Evolutionary conservation across 1,140 invertebrate genomes (phyloP).

Genomic region (Leptoteleia sp.): DNA sequence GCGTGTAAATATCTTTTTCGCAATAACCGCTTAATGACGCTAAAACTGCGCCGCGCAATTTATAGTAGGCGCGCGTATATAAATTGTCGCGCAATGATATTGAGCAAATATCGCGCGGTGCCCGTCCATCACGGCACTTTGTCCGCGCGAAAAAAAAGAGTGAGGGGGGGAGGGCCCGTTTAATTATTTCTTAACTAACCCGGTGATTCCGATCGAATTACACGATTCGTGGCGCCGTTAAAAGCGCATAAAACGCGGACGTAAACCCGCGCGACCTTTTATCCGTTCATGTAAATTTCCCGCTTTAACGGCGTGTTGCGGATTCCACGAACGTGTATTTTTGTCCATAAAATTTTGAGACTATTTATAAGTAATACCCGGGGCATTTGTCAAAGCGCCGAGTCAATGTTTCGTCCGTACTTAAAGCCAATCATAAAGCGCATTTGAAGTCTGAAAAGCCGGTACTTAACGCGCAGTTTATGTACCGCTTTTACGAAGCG

Average conservation of each 20-base stretch:
- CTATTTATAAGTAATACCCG: slow-evolving; percentile 55
- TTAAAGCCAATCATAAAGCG: background rate
- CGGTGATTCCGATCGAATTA: slow-evolving; percentile 48
- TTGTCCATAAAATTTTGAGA: slow-evolving; percentile 59
- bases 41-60: slow-evolving; percentile 2
- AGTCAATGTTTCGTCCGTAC: too few relatives aligned
- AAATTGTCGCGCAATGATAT: slow-evolving; percentile 1
- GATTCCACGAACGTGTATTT: slow-evolving; percentile 59
- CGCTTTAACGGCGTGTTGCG: slow-evolving; percentile 57
- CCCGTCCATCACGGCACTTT: slow-evolving; percentile 19
- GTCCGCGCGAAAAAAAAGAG: too few relatives aligned
- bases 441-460: slow-evolving; percentile 22
- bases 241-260: slow-evolving; percentile 40
- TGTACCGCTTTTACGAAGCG: too few relatives aligned
- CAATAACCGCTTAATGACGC: slow-evolving; percentile 19
- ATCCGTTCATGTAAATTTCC: slow-evolving; percentile 49
- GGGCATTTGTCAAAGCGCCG: slow-evolving; percentile 35
- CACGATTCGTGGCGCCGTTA: slow-evolving; percentile 43
- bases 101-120: slow-evolving; percentile 18
- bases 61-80: slow-evolving; percentile 8
- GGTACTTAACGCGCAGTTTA: slow-evolving; percentile 9
- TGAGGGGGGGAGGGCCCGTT: slow-evolving; percentile 16
- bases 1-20: slow-evolving; percentile 20
- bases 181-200: slow-evolving; percentile 45
- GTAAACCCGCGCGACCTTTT: slow-evolving; percentile 36